These are phyloP conservation scores for Drosophila funebris DNA, from an alignment of 1,140 invertebrate genomes.

Conservation along the genomic window DNA sequence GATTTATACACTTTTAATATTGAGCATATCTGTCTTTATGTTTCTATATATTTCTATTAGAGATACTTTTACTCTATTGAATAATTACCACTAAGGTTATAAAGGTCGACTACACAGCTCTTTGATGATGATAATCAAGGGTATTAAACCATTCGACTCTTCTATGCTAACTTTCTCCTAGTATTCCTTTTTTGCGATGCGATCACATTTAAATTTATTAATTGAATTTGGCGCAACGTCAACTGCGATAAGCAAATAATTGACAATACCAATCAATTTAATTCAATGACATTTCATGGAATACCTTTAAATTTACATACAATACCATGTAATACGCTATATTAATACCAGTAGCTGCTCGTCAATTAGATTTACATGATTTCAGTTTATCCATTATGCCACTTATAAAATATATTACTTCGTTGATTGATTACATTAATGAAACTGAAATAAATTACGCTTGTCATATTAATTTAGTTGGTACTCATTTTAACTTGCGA, in stretches of 20 bases:
- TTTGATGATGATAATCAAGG: background rate
- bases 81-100: background rate
- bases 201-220: slow-evolving; percentile 9
- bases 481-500: too few relatives aligned
- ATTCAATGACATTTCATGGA: slow-evolving; percentile 6
- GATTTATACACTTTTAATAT: background rate
- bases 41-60: background rate
- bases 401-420: background rate
- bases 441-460: too few relatives aligned
- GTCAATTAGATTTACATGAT: slow-evolving; percentile 1
- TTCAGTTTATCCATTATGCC: background rate
- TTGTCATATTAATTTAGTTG: too few relatives aligned
- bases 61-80: background rate
- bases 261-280: slow-evolving; percentile 23
- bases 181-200: slow-evolving; percentile 1
- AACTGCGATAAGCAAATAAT: slow-evolving; percentile 17
- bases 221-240: slow-evolving; percentile 9
- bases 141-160: background rate
- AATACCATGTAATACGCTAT: background rate
- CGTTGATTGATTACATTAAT: background rate
- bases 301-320: slow-evolving; percentile 18
- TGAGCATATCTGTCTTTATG: background rate
- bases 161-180: background rate
- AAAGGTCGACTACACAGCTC: too few relatives aligned
- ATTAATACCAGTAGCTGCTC: background rate